A percentile compares a stretch with the other conserved stretches of the same genome.
phyloP scores from a whole-genome alignment of 1,140 invertebrate genomes.

The Drosophila nigrodunni region DNA sequence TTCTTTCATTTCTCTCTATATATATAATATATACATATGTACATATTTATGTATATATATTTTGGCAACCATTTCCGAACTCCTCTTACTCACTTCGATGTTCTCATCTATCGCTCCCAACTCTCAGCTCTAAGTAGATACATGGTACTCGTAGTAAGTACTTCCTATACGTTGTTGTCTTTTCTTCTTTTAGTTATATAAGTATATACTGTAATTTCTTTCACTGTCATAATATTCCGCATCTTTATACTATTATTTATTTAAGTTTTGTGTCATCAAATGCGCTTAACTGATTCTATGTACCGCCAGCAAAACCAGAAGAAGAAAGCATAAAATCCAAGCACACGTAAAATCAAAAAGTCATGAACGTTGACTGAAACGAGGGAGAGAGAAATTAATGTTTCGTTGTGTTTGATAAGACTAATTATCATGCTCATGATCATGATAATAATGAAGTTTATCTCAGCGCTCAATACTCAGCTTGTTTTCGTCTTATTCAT shows the following conservation, averaged over 20 bases:
- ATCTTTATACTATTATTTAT: slow-evolving; percentile 19
- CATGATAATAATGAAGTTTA: slow-evolving; percentile 2
- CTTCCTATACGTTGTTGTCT: slow-evolving; percentile 7
- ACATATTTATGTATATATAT: not conserved
- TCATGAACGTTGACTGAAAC: slow-evolving; percentile 32
- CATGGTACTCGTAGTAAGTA: slow-evolving; percentile 20
- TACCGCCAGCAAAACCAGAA: slow-evolving; percentile 2
- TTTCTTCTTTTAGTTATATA: slow-evolving; percentile 15
- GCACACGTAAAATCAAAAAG: slow-evolving; percentile 50
- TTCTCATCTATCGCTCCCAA: not conserved
- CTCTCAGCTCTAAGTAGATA: not conserved
- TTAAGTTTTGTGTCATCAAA: slow-evolving; percentile 47
- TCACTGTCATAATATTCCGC: slow-evolving; percentile 31
- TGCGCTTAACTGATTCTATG: slow-evolving; percentile 60
- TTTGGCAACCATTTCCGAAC: slow-evolving; percentile 33
- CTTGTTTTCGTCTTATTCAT: not conserved
- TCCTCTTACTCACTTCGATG: not conserved
- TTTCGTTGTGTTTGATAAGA: slow-evolving; percentile 20
- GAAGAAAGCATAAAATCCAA: slow-evolving; percentile 24
- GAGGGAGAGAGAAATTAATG: slow-evolving; percentile 10
- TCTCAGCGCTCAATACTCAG: not conserved
- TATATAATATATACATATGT: not conserved
- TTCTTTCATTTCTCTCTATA: slow-evolving; percentile 40
- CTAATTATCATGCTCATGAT: slow-evolving; percentile 9
- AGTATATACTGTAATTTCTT: slow-evolving; percentile 35